Percentiles rank a stretch among this genome's conserved stretches.
Conservation (phyloP, 2,113 vertebrate species). For the Aldabrachelys gigantea region DNA sequence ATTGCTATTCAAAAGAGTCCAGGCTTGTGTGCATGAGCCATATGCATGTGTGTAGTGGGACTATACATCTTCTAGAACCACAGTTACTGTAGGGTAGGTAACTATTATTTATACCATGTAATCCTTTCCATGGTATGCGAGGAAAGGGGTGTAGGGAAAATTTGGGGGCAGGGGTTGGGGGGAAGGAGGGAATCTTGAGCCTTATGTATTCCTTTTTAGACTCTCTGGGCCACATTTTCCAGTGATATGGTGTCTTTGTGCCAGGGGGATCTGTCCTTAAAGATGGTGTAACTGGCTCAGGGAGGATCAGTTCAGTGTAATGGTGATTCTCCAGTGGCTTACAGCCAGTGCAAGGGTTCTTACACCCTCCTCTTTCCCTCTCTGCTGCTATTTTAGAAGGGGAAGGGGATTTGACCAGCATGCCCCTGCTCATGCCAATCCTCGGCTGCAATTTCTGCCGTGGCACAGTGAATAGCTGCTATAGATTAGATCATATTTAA, state of each 20-base stretch:
- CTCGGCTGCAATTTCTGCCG: not conserved
- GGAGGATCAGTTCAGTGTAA: not conserved
- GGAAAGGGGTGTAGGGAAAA: not conserved
- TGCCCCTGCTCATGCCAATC: accelerated
- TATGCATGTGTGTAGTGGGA: not conserved
- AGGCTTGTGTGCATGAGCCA: not conserved
- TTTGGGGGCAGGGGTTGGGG: not conserved
- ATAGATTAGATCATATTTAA: not conserved
- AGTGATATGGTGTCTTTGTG: not conserved
- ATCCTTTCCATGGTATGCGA: not conserved
- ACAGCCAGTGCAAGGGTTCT: not conserved
- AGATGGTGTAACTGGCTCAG: not conserved
- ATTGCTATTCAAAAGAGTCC: not conserved
- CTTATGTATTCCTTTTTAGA: not conserved
- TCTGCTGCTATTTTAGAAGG: not conserved
- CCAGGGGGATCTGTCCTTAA: not conserved
- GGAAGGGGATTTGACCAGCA: accelerated
- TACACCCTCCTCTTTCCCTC: not conserved
- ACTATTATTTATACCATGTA: not conserved
- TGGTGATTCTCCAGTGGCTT: not conserved
- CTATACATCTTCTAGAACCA: not conserved
- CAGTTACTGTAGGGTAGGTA: not conserved
- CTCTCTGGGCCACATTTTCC: not conserved
- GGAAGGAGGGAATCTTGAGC: not conserved
- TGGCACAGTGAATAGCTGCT: not conserved